phyloP scores from a whole-genome alignment of 35 echinoderm and acorn worm genomes.

The Diadema setosum region DNA sequence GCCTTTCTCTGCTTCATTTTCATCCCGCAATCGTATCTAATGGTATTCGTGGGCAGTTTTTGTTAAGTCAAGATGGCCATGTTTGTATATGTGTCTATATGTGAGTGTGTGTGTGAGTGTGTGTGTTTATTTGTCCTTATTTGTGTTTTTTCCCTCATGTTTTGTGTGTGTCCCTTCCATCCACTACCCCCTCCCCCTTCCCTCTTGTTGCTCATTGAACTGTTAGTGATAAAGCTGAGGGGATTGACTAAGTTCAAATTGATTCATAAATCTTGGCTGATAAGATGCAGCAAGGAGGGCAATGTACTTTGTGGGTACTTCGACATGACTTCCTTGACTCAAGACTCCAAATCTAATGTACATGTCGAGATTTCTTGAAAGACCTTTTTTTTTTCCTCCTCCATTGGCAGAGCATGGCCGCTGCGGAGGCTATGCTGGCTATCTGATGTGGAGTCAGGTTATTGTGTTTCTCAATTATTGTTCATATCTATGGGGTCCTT shows the following conservation, averaged over 20 bases:
- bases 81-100: too few relatives aligned
- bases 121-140: background rate
- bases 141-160: background rate
- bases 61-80: too few relatives aligned
- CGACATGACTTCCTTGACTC: background rate
- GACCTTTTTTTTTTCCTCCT: background rate
- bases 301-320: conserved; percentile 4
- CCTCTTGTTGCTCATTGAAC: background rate
- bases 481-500: too few relatives aligned
- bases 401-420: too few relatives aligned
- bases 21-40: too few relatives aligned
- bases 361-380: background rate
- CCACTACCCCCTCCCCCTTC: background rate
- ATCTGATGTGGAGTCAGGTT: background rate
- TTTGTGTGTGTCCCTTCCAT: background rate
- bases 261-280: conserved; percentile 26
- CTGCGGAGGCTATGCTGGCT: background rate
- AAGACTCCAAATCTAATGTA: background rate
- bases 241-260: background rate
- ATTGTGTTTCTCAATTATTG: conserved; percentile 32
- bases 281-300: background rate
- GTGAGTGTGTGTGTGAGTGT: background rate
- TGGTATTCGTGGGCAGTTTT: too few relatives aligned
- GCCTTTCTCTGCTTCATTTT: too few relatives aligned
- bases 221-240: background rate